Conservation (phyloP, 1,140 invertebrate species). For the Ladona fulva region DNA sequence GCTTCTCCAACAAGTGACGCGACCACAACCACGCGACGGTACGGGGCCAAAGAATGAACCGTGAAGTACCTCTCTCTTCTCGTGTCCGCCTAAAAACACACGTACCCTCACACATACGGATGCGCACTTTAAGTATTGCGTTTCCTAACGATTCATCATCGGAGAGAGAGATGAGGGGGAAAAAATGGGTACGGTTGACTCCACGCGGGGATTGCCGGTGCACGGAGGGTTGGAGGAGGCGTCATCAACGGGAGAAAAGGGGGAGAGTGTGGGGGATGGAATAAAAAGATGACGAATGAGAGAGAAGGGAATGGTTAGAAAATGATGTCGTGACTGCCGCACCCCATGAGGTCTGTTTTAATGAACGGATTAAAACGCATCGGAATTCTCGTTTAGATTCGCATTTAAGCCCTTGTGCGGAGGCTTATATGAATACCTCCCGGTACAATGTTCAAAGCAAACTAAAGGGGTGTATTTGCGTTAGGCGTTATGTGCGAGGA, state of each 20-base stretch:
- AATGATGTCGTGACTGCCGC: background rate
- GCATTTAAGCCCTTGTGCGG: background rate
- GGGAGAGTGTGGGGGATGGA: background rate
- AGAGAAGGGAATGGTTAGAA: background rate
- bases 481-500: too few relatives aligned
- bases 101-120: background rate
- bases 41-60: too few relatives aligned
- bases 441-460: too few relatives aligned
- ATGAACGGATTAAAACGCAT: background rate
- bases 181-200: background rate
- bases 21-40: too few relatives aligned
- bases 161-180: background rate
- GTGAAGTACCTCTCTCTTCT: too few relatives aligned
- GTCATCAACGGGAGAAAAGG: too few relatives aligned
- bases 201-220: too few relatives aligned
- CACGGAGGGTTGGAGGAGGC: too few relatives aligned
- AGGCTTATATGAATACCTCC: too few relatives aligned
- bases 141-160: constrained; percentile 2
- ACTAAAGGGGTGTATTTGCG: too few relatives aligned
- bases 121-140: background rate
- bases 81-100: too few relatives aligned
- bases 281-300: background rate
- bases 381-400: background rate
- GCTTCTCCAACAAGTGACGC: too few relatives aligned
- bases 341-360: background rate